Conservation (phyloP, 2,888 invertebrate genomes). For the Tinea trinotella region DNA sequence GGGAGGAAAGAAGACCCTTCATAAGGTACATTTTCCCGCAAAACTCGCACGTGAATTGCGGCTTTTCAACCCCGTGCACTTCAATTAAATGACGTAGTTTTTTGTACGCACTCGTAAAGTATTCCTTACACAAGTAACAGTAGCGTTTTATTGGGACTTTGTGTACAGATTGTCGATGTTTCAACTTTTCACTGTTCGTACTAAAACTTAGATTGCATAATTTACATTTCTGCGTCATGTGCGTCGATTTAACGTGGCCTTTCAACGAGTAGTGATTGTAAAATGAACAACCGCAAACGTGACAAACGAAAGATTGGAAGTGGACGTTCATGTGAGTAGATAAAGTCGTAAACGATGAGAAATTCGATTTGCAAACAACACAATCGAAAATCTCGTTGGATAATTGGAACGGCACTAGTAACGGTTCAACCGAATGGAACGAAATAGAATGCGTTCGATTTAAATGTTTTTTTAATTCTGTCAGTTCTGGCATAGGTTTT, state of each 20-base stretch:
- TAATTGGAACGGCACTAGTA: slow-evolving; percentile 22
- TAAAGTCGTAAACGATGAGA: slow-evolving; percentile 19
- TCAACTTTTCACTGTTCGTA: slow-evolving; percentile 15
- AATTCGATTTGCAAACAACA: slow-evolving; percentile 20
- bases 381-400: slow-evolving; percentile 20
- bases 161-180: slow-evolving; percentile 20
- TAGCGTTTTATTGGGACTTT: slow-evolving; percentile 19
- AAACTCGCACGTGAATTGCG: slow-evolving; percentile 20
- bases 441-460: slow-evolving; percentile 15
- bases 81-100: slow-evolving; percentile 19
- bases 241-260: slow-evolving; percentile 20
- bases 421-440: slow-evolving; percentile 18
- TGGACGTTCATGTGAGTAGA: slow-evolving; percentile 22
- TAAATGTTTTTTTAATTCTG: slow-evolving; percentile 22
- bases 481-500: slow-evolving; percentile 19
- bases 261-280: slow-evolving; percentile 19
- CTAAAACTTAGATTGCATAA: slow-evolving; percentile 21
- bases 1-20: slow-evolving; percentile 18
- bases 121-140: slow-evolving; percentile 21
- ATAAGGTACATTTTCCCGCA: slow-evolving; percentile 21
- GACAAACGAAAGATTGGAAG: slow-evolving; percentile 22
- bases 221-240: slow-evolving; percentile 21
- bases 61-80: slow-evolving; percentile 21
- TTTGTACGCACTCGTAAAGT: slow-evolving; percentile 21
- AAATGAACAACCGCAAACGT: slow-evolving; percentile 21